phyloP scores from a whole-genome alignment of 1,140 invertebrate genomes.

The Eumeta japonica region DNA sequence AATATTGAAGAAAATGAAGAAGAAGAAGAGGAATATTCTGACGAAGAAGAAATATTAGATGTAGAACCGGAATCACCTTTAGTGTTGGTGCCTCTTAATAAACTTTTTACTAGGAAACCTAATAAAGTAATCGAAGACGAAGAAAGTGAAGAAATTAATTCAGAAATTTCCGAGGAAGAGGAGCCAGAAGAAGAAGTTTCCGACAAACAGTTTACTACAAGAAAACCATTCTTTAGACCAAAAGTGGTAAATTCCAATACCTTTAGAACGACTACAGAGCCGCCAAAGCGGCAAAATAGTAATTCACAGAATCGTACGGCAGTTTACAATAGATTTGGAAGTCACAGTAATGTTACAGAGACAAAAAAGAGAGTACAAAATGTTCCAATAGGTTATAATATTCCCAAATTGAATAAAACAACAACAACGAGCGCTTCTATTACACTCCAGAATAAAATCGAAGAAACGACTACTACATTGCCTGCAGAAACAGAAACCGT shows the following conservation, averaged over 20 bases:
- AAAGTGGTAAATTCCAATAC: slow-evolving; percentile 43
- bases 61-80: slow-evolving; percentile 53
- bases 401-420: slow-evolving; percentile 11
- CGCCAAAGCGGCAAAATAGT: slow-evolving; percentile 22
- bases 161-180: slow-evolving; percentile 24
- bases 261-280: slow-evolving; percentile 44
- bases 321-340: slow-evolving; percentile 27
- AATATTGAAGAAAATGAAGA: slow-evolving; percentile 37
- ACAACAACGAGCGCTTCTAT: slow-evolving; percentile 10
- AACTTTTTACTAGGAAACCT: slow-evolving; percentile 47
- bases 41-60: slow-evolving; percentile 52
- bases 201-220: slow-evolving; percentile 25
- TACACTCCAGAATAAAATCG: slow-evolving; percentile 11
- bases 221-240: slow-evolving; percentile 34
- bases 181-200: slow-evolving; percentile 31
- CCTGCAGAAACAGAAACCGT: slow-evolving; percentile 6
- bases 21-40: slow-evolving; percentile 42
- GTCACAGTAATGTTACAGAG: slow-evolving; percentile 30
- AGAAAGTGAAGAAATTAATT: slow-evolving; percentile 12
- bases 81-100: slow-evolving; percentile 43
- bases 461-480: slow-evolving; percentile 9
- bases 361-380: slow-evolving; percentile 47
- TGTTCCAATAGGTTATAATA: slow-evolving; percentile 37
- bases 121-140: slow-evolving; percentile 13
- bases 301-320: slow-evolving; percentile 33